Evolutionary conservation across 2,797 vertebrate genomes (phyloP).

Genomic region (Diplodus sargus): DNA sequence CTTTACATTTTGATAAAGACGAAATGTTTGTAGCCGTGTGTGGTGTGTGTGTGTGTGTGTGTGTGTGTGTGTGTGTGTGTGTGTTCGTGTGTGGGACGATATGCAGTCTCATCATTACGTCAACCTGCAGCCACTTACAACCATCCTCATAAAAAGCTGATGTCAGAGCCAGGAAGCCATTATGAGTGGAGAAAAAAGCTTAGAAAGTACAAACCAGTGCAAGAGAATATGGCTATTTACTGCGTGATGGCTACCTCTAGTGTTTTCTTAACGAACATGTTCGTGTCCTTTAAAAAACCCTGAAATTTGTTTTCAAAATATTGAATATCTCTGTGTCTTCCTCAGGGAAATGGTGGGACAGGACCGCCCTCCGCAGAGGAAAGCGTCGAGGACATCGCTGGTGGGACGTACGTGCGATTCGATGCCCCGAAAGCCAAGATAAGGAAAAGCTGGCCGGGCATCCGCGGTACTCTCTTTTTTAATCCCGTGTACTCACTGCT

Average conservation of each 20-base stretch:
- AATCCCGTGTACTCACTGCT: conserved; percentile 24
- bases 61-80: conserved; percentile 25
- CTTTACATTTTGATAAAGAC: not conserved
- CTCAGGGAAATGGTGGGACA: conserved; percentile 88
- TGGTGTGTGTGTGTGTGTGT: conserved; percentile 14
- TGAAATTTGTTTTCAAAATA: not conserved
- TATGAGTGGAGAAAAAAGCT: conserved; percentile 14
- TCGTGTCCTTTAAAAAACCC: conserved; percentile 16
- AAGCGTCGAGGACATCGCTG: conserved; percentile 80
- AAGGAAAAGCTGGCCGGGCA: conserved; percentile 91
- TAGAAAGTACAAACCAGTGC: not conserved
- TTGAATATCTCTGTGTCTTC: conserved; percentile 17
- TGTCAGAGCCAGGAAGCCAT: conserved; percentile 60
- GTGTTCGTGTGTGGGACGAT: conserved; percentile 10
- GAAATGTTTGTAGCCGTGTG: conserved; percentile 1
- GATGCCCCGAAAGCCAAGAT: conserved; percentile 89
- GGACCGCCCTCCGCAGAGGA: conserved; percentile 81
- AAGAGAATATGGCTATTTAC: conserved; percentile 25
- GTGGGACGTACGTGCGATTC: conserved; percentile 91
- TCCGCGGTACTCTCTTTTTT: conserved; percentile 85
- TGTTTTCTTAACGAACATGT: conserved; percentile 33
- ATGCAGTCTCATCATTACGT: conserved; percentile 48
- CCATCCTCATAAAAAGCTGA: conserved; percentile 56
- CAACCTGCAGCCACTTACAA: conserved; percentile 47
- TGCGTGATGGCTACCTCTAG: conserved; percentile 42